Base-by-base conservation (phyloP, 2,888 invertebrate genomes). In the Camponotus fellah region DNA sequence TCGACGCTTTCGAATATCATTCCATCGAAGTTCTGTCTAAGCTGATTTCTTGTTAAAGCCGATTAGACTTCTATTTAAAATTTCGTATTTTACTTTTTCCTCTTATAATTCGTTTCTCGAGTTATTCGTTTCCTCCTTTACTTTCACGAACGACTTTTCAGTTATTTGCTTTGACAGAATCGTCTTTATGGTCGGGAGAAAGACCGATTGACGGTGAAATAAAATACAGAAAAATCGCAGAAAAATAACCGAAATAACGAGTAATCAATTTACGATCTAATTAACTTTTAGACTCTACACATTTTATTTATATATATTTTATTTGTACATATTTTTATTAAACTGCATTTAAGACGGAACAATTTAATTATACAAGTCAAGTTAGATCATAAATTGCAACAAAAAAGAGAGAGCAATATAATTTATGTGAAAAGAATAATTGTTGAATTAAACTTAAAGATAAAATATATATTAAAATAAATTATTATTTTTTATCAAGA, bases 41-140 rank as follows among this genome's bases (percentile, higher is more conserved):
- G 88, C 90, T 72, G 86, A 86, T 89, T 86, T 60, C 82, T 17
- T 53, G 34, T 3, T 17, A 83, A 90, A 87, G 83, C 88, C 82
- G 90, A 91, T 91, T 89, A 87, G 82, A 86, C 69, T 75, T 76
- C 37, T 65, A 46, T 62, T 40, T 53, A 32, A 77, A 81, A 85
- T 86, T 82, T 80, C 72, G 32, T 21, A 40, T 75, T 82, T 10
- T 77, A 58, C 40, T 68, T 85, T 66, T 68, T 58, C 40, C 37
- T 43, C 34, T 69, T 65, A 37, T 3, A 14, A 37, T 34, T 32
- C 53, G 5, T 49, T 56, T 14, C 17, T 40, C 10, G 5, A 10
- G 10, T 53, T 71, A 26, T 43, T n/a, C 32, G 58, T 40, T 58
- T 71, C 10, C 6, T 26, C 40, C 26, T 26, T 17, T 37, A 46